phyloP scores from a whole-genome alignment of 2,797 vertebrate genomes.

The Enteromius paludinosus region DNA sequence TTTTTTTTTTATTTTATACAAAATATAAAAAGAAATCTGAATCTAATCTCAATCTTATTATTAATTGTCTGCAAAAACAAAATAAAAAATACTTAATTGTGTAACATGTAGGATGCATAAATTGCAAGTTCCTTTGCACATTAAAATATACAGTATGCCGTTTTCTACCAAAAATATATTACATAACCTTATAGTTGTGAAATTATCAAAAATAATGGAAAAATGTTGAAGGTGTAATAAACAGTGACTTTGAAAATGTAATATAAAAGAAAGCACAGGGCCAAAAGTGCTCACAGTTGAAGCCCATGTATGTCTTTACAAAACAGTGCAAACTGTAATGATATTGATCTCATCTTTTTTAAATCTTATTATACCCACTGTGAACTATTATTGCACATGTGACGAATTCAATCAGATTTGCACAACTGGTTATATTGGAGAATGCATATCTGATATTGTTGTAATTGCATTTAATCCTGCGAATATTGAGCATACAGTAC shows the following conservation, averaged over 20 bases:
- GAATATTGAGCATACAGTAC: neutral
- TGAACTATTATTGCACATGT: neutral
- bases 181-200: neutral
- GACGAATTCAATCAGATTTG: neutral
- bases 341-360: conserved; percentile 3
- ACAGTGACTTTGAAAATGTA: neutral
- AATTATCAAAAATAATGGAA: neutral
- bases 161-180: neutral
- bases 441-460: conserved; percentile 3
- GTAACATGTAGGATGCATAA: neutral
- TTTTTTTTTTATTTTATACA: no score
- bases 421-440: conserved; percentile 1
- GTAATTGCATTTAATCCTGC: conserved; percentile 15
- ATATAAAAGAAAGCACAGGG: neutral
- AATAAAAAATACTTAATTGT: neutral
- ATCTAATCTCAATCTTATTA: neutral
- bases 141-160: neutral
- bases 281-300: neutral
- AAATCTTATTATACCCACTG: neutral
- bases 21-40: no score
- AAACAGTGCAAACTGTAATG: conserved; percentile 1
- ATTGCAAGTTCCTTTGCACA: neutral
- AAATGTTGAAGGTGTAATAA: neutral
- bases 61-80: neutral
- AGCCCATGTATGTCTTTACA: neutral